These are phyloP conservation scores for Petrocephalus sullivani DNA, from an alignment of 2,797 vertebrate genomes.

Conservation along the genomic window DNA sequence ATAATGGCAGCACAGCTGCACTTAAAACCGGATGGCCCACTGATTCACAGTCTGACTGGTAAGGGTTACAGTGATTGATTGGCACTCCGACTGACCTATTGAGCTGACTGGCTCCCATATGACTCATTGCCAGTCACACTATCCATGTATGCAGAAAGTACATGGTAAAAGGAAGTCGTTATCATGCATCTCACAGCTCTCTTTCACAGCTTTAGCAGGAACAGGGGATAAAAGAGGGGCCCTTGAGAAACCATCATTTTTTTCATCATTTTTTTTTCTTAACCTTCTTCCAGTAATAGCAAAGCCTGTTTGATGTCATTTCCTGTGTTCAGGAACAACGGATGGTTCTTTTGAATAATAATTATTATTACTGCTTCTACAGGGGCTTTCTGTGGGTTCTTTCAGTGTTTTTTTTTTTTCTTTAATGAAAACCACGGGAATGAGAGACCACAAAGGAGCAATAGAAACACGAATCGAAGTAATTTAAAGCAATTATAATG, in stretches of 20 bases:
- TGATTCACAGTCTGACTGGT: neutral
- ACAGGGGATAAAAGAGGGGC: conserved; percentile 27
- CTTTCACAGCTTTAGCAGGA: conserved; percentile 31
- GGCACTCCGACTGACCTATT: neutral
- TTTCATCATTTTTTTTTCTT: conserved; percentile 43
- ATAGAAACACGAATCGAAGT: no score
- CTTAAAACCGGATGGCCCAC: neutral
- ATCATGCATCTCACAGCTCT: conserved; percentile 26
- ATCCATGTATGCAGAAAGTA: conserved; percentile 28
- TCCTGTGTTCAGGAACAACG: conserved; percentile 65
- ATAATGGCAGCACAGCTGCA: neutral
- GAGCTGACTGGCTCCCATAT: conserved; percentile 23
- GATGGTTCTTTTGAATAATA: conserved; percentile 49
- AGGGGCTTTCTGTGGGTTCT: conserved; percentile 48
- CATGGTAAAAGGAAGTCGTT: conserved; percentile 37
- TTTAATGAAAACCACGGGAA: conserved; percentile 36
- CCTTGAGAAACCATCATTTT: conserved; percentile 26
- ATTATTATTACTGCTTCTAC: conserved; percentile 36
- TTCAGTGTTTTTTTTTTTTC: conserved; percentile 37
- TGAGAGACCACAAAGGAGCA: conserved; percentile 9
- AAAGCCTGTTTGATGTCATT: conserved; percentile 59
- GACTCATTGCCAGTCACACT: conserved; percentile 47
- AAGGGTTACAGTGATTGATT: neutral
- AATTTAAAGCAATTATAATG: neutral
- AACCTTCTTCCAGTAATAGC: conserved; percentile 66